Base-by-base conservation (phyloP, 2,797 vertebrate genomes). In the Enteromius mattozi region DNA sequence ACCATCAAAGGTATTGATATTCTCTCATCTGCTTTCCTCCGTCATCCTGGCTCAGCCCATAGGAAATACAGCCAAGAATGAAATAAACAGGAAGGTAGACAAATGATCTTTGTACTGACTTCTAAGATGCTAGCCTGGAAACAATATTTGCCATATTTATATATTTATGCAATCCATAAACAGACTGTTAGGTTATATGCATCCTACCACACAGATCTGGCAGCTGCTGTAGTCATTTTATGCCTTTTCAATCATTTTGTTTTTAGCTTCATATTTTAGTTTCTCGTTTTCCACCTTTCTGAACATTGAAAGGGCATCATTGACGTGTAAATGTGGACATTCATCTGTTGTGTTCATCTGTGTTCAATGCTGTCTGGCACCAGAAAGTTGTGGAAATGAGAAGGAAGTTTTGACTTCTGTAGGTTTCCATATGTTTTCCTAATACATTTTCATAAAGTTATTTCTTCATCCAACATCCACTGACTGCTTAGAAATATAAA, bases 1-100 rank as follows among this genome's bases (percentile, higher is more conserved):
- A 59, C 19, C 13, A 56, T 72, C 40, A 47, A 24, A 76, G 14
- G 42, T 82, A 66, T 75, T 82, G 42, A 82, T 66, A 54, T 65
- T 3, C 71, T 75, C 71, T 40, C 71, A 65, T 76, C 81, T 47
- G 19, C 35, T 81, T 49, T 40, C 3, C 13, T 82, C 56, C 71
- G 35, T 63, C 70, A 37, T 82, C 56, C 37, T 75, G 81, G 13
- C 59, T 75, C 59, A 49, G 35, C n/a, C 21, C 59, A 66, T 21
- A 33, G 33, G 27, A 74, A 77, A 40, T 69, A 42, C 17, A 49
- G 72, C n/a, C 72, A 77, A 66, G n/a, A 68, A 27, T 56, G 81
- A 76, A 82, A 49, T 54, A n/a, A 40, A 59, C 45, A 49, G 40
- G 21, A 65, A 61, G 1, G 42, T 30, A 19, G 70, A 82, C 30